Conservation (phyloP, 2,113 vertebrate genomes). For the Mus musculus region GRCm39 chr6:97125001-97125500, state of each 20-base stretch:
- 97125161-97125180: neutral
- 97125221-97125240: neutral
- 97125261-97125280: neutral
- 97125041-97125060: neutral
- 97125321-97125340: neutral
- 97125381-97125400: accelerated
- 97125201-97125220: neutral
- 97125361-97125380: neutral
- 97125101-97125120: neutral
- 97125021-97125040: neutral
- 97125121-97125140: neutral
- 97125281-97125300: neutral
- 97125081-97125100: neutral
- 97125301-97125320: neutral
- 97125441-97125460: no score
- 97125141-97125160: neutral
- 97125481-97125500: neutral
- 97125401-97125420: neutral
- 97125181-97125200: neutral
- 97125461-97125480: accelerated
- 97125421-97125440: neutral
- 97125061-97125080: neutral
- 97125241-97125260: neutral
- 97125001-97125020: constrained; percentile 37
- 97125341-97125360: accelerated